Evolutionary conservation across 2,797 vertebrate species (phyloP), one percentile per base, ranked within the genome.

Genomic region (Bradypodion pumilum): DNA sequence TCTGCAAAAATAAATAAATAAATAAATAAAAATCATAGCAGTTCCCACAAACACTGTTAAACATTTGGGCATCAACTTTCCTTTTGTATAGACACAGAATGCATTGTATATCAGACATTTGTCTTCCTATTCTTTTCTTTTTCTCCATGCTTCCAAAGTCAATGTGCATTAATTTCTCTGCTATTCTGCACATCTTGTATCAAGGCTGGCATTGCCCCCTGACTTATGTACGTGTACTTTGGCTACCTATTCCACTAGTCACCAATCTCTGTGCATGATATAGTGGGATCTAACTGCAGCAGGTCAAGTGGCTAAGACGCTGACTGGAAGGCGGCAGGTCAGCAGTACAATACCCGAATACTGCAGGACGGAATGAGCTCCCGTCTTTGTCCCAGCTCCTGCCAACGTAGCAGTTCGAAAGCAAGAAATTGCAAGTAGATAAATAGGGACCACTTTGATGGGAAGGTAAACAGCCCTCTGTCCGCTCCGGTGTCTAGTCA

Each of bases 31-130:
- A 68, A 35, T 74, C 60, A 65, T 16, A 63, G 16, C 46, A 68
- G 60, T 65, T 82, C 49, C 37, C 42, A 82, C 42, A 49, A 65
- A 49, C 74, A 65, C 44, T 46, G 13, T 81, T 63, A 82, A 49
- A 49, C n/a, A 25, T 29, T 1, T 29, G 27, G 56, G n/a, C 21
- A 25, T 9, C 27, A 37, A 63, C 44, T 37, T 74, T 62, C 46
- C 59, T 37, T 74, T 32, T 44, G 8, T 12, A 23, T 82, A 32
- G 32, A 2, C 19, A 49, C 46, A 46, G 42, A 44, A 82, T 40
- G 66, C 12, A 23, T 7, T 35, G 3, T n/a, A 19, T 29, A 7
- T 32, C 29, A 37, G 66, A 8, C 49, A 37, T 59, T 60, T 60
- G 23, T 80, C 29, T n/a, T n/a, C n/a, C 66, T 29, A 15, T 7